Conservation (phyloP, 2,113 vertebrate species). For the Butorides virescens region DNA sequence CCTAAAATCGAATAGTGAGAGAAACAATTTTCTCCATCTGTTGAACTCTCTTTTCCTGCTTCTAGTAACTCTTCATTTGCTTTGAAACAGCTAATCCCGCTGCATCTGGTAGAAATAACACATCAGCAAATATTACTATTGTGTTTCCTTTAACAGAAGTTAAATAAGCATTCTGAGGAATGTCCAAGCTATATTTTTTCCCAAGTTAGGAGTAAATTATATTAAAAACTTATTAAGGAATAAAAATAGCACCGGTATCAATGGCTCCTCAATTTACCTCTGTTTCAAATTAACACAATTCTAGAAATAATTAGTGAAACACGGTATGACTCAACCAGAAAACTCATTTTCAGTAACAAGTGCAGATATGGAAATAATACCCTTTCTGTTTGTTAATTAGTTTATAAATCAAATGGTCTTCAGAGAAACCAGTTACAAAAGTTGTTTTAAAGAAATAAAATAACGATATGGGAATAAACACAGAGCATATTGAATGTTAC, state of each 20-base stretch:
- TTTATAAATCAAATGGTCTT: not conserved
- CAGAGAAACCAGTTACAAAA: not conserved
- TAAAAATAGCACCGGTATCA: not conserved
- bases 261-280: not conserved
- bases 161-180: not conserved
- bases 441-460: not conserved
- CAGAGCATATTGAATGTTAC: not conserved
- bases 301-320: not conserved
- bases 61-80: not conserved
- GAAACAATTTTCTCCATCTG: not conserved
- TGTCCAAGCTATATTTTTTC: not conserved
- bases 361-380: not conserved
- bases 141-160: not conserved
- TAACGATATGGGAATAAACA: not conserved
- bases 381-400: not conserved
- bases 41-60: not conserved
- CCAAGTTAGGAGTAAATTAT: not conserved
- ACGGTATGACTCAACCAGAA: not conserved
- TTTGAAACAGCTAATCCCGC: not conserved
- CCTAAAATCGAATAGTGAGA: constrained; percentile 49
- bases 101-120: not conserved
- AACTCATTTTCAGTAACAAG: not conserved
- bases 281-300: not conserved
- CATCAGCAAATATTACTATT: not conserved
- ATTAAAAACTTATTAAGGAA: not conserved